Conservation (phyloP, 2,113 vertebrate species). For the Scomber colias region DNA sequence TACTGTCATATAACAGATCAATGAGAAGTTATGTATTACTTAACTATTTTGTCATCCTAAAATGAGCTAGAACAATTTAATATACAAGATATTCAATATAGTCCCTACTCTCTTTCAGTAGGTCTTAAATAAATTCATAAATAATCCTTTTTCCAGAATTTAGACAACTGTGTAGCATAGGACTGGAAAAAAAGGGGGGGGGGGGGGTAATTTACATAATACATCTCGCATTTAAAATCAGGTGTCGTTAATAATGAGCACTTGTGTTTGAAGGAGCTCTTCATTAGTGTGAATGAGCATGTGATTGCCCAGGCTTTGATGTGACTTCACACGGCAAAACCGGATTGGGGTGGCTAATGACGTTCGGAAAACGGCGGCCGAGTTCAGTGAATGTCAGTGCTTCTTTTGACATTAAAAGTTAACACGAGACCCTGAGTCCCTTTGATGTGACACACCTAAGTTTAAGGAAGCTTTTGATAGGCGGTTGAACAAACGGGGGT, state of each 20-base stretch:
- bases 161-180: constrained; percentile 12
- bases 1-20: constrained; percentile 76
- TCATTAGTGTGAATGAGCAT: constrained; percentile 73
- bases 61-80: constrained; percentile 17
- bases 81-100: neutral
- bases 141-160: constrained; percentile 31
- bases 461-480: constrained; percentile 80
- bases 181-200: neutral
- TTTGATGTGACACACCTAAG: constrained; percentile 84
- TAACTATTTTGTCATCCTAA: constrained; percentile 50
- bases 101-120: constrained; percentile 1
- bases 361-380: constrained; percentile 71
- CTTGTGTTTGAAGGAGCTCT: constrained; percentile 79
- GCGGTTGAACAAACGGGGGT: constrained; percentile 69
- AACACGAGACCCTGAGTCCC: constrained; percentile 80
- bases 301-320: constrained; percentile 83
- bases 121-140: neutral
- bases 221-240: constrained; percentile 78
- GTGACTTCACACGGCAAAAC: constrained; percentile 84
- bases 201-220: constrained; percentile 75
- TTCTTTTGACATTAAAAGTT: constrained; percentile 82
- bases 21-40: constrained; percentile 62
- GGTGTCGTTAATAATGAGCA: constrained; percentile 82
- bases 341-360: constrained; percentile 81
- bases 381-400: constrained; percentile 80